Conservation (phyloP, 2,797 vertebrate genomes). For the Lagocephalus sceleratus region DNA sequence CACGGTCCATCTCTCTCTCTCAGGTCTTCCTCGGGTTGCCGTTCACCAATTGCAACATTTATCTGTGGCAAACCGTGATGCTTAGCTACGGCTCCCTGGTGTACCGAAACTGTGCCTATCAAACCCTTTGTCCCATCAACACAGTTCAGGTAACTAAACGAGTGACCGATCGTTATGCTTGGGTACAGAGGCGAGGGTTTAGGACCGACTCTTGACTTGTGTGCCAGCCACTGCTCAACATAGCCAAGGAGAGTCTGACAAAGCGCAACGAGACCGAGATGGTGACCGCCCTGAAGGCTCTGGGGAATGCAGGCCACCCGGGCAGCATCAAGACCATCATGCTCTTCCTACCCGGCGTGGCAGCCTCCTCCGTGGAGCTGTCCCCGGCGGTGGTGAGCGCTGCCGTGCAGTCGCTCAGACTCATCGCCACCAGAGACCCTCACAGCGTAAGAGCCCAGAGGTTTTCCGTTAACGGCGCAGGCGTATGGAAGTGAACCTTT, state of each 20-base stretch:
- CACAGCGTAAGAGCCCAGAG: constrained; percentile 70
- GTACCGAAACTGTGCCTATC: constrained; percentile 74
- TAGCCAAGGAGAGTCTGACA: constrained; percentile 72
- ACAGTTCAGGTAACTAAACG: constrained; percentile 77
- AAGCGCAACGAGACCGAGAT: constrained; percentile 74
- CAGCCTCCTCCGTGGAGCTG: constrained; percentile 66
- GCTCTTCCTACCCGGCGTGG: constrained; percentile 78
- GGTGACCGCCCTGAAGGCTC: constrained; percentile 78
- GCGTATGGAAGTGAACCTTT: too few relatives aligned
- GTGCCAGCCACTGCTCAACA: constrained; percentile 79
- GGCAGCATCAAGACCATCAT: constrained; percentile 82
- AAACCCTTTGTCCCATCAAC: constrained; percentile 68
- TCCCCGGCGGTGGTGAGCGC: constrained; percentile 70
- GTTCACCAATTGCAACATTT: constrained; percentile 54
- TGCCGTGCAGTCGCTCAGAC: constrained; percentile 82
- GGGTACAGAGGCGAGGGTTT: background rate
- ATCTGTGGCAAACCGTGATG: constrained; percentile 71
- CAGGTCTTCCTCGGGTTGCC: constrained; percentile 77
- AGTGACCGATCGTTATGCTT: background rate
- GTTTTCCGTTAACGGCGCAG: too few relatives aligned
- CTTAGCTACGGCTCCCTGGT: constrained; percentile 82
- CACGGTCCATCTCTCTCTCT: constrained; percentile 3
- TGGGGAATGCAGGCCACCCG: constrained; percentile 85
- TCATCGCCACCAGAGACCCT: constrained; percentile 77
- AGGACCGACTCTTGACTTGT: constrained; percentile 2